A percentile compares a stretch with the other conserved stretches of the same genome.
These are phyloP conservation scores for Heterohyrax brucei DNA, from an alignment of 2,797 vertebrate species.

Conservation along the genomic window DNA sequence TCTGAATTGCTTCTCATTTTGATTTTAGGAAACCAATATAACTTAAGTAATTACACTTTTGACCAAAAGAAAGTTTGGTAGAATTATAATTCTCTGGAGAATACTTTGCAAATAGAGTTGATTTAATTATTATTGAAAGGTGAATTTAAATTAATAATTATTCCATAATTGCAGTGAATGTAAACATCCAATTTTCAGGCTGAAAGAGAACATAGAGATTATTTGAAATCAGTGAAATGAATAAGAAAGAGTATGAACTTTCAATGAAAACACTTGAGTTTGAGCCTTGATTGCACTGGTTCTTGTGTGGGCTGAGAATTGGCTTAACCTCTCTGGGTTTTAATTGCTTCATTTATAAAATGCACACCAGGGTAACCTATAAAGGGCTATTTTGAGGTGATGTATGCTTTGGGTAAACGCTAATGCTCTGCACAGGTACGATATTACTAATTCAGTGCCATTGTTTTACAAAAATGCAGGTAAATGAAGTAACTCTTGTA, in stretches of 20 bases:
- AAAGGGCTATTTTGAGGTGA: constrained; percentile 35
- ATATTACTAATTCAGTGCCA: constrained; percentile 4
- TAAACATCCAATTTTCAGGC: background rate
- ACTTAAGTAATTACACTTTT: constrained; percentile 46
- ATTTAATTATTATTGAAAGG: constrained; percentile 48
- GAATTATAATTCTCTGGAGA: background rate
- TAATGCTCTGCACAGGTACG: constrained; percentile 42
- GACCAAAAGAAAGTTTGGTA: constrained; percentile 10
- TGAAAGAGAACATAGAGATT: background rate
- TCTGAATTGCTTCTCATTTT: constrained; percentile 58
- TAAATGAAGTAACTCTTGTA: constrained; percentile 38
- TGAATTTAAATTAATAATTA: background rate
- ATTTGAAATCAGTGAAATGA: background rate
- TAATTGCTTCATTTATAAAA: constrained; percentile 53
- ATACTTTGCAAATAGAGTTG: constrained; percentile 24
- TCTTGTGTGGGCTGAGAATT: background rate
- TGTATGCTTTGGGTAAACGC: background rate
- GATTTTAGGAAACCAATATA: constrained; percentile 19
- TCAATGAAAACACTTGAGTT: constrained; percentile 1
- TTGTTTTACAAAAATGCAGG: constrained; percentile 45
- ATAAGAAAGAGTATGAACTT: background rate
- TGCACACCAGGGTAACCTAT: background rate
- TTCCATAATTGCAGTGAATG: background rate
- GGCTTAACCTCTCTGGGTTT: constrained; percentile 57
- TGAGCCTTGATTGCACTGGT: background rate